Evolutionary conservation across 1,140 invertebrate genomes (phyloP), one percentile per base, ranked within the genome.

Genomic region (Drosophila seguyi): DNA sequence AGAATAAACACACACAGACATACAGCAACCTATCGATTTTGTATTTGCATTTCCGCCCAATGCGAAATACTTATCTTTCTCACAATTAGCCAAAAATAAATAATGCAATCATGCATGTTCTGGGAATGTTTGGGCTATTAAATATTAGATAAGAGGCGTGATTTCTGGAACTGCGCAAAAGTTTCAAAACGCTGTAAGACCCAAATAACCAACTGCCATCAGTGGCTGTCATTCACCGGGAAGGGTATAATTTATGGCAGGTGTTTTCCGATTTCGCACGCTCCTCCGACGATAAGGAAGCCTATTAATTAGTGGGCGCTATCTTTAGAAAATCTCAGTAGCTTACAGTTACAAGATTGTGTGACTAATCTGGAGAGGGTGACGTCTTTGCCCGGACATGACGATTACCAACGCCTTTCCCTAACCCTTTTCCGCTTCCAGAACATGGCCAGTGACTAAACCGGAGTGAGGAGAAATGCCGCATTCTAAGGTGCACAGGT

Each of bases 241-340:
- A 63, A 48, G 3, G 16, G 16, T 48, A 27, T 58, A 65, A 45
- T 73, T 77, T 77, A 60, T 75, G 41, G 13, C 58, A 86, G 62
- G 66, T 86, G 67, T 76, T 81, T 81, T 62, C 78, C 58, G 55
- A 74, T 47, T 60, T 82, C 44, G 22, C 52, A 50, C 65, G 56
- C 53, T 48, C 31, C 59, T 42, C n/a, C 16, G 11, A 11, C 66
- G 73, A 82, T 73, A 82, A 53, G 57, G 60, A 52, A 55, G 20
- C 20, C 44, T 36, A 38, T 44, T 73, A 48, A 71, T 66, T 58
- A 47, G 29, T 25, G n/a, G n/a, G 10, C 34, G 25, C 45, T 50
- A 59, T 73, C 66, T 44, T 4, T 6, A 36, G 31, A 41, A 36
- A 66, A 56, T 48, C 53, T 72, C 44, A 38, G 62, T 14, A 53